Conservation (phyloP, 2,113 vertebrate species). For the Cebus imitator region DNA sequence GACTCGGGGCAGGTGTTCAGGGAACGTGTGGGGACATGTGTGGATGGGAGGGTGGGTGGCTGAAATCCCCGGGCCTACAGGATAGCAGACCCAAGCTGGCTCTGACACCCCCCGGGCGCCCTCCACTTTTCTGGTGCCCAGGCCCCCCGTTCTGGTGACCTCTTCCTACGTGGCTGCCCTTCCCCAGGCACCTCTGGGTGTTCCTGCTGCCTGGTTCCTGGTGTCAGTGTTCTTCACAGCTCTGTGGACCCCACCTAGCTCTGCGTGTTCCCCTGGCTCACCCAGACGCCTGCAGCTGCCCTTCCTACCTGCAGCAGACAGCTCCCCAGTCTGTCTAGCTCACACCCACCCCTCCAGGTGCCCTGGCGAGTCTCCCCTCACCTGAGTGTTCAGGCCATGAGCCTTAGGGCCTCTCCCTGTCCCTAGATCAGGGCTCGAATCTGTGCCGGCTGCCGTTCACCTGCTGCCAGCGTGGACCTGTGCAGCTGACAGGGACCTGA, state of each 20-base stretch:
- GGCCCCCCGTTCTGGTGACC: background rate
- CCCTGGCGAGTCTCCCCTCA: background rate
- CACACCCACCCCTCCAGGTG: background rate
- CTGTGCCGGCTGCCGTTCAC: no score
- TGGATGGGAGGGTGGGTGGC: background rate
- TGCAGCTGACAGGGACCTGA: background rate
- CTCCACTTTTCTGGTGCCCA: rapidly evolving
- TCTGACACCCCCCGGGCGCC: background rate
- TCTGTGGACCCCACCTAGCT: no score
- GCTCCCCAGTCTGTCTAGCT: no score
- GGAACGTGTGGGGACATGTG: background rate
- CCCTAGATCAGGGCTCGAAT: background rate
- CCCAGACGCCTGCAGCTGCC: background rate
- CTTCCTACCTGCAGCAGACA: background rate
- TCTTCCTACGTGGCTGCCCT: background rate
- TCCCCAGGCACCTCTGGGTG: background rate
- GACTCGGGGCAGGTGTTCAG: background rate
- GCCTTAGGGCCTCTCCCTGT: background rate
- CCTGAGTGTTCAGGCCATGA: background rate
- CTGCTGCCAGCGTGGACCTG: no score
- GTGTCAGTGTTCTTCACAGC: no score
- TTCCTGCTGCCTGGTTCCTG: background rate
- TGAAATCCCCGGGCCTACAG: rapidly evolving
- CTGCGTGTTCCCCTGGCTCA: no score
- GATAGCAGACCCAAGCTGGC: no score